Conservation (phyloP, 2,113 vertebrate genomes). For the Turnix velox region DNA sequence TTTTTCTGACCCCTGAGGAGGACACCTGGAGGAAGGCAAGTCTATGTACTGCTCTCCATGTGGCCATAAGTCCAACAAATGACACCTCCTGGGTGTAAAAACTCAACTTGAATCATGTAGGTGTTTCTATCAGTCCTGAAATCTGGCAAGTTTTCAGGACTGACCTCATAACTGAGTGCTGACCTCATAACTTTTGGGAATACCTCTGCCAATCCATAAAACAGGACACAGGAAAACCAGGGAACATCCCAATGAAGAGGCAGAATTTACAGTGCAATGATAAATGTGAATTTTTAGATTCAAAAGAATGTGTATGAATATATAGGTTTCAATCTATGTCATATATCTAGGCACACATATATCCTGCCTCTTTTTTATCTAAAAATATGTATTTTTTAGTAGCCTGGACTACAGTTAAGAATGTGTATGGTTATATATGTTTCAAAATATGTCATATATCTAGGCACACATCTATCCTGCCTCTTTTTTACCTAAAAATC, state of each 20-base stretch:
- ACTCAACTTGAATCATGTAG: background rate
- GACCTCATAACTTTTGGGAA: background rate
- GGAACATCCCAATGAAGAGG: background rate
- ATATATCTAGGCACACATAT: background rate
- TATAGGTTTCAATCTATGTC: background rate
- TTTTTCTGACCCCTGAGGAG: background rate
- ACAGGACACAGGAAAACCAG: background rate
- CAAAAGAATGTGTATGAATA: background rate
- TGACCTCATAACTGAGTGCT: background rate
- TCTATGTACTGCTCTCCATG: background rate
- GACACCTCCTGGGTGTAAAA: background rate
- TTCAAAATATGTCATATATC: background rate
- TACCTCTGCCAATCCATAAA: background rate
- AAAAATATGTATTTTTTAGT: no score
- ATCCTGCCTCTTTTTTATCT: no score
- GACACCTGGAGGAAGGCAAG: background rate
- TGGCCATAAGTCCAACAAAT: background rate
- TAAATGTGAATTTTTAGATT: background rate
- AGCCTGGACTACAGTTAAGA: no score
- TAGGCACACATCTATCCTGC: background rate
- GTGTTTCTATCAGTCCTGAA: background rate
- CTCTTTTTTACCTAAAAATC: background rate
- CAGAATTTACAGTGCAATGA: background rate
- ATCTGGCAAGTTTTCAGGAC: background rate
- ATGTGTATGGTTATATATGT: accelerated